Evolutionary conservation across 30 jellyfish, hydroid and myxozoan genomes (phyloP).

Genomic region (Hydractinia symbiolongicarpus): DNA sequence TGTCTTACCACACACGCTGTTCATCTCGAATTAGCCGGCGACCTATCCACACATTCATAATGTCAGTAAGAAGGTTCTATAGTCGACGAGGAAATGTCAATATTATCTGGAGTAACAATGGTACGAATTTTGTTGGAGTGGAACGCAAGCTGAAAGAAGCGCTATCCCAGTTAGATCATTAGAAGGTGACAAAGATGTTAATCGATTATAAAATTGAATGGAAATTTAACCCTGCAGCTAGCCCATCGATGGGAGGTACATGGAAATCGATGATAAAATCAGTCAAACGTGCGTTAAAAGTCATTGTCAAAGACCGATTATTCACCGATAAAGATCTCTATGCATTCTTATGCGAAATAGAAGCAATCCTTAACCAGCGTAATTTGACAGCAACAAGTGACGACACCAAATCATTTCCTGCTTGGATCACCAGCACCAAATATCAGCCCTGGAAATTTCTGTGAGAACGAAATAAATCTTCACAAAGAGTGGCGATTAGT

Average conservation of each 20-base stretch:
- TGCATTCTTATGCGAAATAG: not conserved
- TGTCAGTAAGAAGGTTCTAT: not conserved
- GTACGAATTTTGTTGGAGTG: not conserved
- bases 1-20: slow-evolving; percentile 4
- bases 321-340: no score
- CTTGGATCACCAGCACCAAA: not conserved
- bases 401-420: not conserved
- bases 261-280: slow-evolving; percentile 4
- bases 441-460: no score
- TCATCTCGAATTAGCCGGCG: not conserved
- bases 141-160: no score
- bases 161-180: no score
- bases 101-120: not conserved
- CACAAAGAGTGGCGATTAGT: no score
- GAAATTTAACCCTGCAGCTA: slow-evolving; percentile 23
- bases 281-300: slow-evolving; percentile 28
- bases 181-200: no score
- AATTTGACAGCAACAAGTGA: not conserved
- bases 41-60: not conserved
- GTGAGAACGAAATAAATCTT: no score
- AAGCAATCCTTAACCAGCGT: not conserved
- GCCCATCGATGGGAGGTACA: slow-evolving; percentile 38
- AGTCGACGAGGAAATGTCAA: slow-evolving; percentile 3
- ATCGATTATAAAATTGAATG: not conserved
- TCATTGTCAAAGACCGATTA: not conserved